A percentile compares a stretch with the other conserved stretches of the same genome.
phyloP scores from a whole-genome alignment of 2,888 invertebrate genomes.

The Mycalesis mineus region DNA sequence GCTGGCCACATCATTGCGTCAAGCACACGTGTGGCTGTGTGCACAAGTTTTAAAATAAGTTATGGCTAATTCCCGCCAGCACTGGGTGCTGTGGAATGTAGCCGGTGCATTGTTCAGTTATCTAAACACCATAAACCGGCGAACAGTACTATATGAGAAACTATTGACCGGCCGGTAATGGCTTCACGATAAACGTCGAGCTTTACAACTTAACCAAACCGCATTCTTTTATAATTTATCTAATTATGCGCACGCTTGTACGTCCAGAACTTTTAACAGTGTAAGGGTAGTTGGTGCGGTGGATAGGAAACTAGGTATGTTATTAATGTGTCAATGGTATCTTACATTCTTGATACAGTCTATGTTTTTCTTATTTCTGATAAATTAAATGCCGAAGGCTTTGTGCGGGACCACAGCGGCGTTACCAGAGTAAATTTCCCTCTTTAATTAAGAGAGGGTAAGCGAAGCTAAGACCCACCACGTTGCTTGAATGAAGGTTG shows the following conservation, averaged over 20 bases:
- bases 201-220: conserved; percentile 12
- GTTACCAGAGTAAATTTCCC: too few species aligned
- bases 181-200: conserved; percentile 15
- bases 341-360: not conserved
- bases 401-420: too few species aligned
- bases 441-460: too few species aligned
- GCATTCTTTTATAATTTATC: conserved; percentile 13
- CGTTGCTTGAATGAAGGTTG: too few species aligned
- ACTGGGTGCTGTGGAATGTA: conserved; percentile 56
- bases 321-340: not conserved
- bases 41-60: conserved; percentile 50
- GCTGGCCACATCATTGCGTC: not conserved
- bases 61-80: conserved; percentile 54
- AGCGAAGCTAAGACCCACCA: too few species aligned
- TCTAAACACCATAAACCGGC: conserved; percentile 53
- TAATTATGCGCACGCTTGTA: conserved; percentile 8
- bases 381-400: too few species aligned
- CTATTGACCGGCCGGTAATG: conserved; percentile 28
- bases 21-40: not conserved
- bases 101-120: conserved; percentile 54
- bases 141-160: conserved; percentile 28
- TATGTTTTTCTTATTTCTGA: not conserved
- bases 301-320: not conserved
- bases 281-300: not conserved
- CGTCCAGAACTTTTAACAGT: conserved; percentile 1